Percentiles rank a stretch among this genome's conserved stretches.
Conservation (phyloP, 2,797 vertebrate genomes). For the Enteromius argenteus region DNA sequence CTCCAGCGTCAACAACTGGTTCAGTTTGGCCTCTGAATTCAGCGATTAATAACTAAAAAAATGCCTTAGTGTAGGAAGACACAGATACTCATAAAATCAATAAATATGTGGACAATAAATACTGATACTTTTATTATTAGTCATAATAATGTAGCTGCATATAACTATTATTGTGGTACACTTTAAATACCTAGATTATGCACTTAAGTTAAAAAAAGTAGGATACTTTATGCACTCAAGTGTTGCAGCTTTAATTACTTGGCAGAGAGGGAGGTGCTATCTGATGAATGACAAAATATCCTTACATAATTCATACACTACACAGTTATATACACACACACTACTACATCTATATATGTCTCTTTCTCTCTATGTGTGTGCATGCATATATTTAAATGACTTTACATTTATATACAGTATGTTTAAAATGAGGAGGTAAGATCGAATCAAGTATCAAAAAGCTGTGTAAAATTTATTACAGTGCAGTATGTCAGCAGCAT, state of each 20-base stretch:
- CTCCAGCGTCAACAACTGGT: not conserved
- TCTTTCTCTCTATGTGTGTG: rapidly evolving
- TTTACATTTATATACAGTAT: not conserved
- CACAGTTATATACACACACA: too few relatives aligned
- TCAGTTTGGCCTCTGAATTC: not conserved
- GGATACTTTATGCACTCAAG: not conserved
- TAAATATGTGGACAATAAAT: not conserved
- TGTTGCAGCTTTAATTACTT: not conserved
- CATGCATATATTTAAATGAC: not conserved
- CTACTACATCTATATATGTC: not conserved
- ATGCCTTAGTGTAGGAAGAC: not conserved
- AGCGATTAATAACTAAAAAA: not conserved
- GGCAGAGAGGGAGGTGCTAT: not conserved
- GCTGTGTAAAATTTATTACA: not conserved
- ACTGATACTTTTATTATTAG: not conserved
- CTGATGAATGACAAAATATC: not conserved
- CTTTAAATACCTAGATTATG: too few relatives aligned
- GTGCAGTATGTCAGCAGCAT: not conserved
- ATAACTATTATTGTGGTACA: too few relatives aligned
- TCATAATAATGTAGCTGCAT: too few relatives aligned
- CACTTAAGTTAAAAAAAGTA: not conserved
- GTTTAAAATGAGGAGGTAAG: too few relatives aligned
- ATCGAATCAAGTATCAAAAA: not conserved
- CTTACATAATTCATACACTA: not conserved
- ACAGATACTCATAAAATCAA: not conserved